These are phyloP conservation scores for Archilochus colubris DNA, from an alignment of 2,113 vertebrate genomes.

Conservation along the genomic window DNA sequence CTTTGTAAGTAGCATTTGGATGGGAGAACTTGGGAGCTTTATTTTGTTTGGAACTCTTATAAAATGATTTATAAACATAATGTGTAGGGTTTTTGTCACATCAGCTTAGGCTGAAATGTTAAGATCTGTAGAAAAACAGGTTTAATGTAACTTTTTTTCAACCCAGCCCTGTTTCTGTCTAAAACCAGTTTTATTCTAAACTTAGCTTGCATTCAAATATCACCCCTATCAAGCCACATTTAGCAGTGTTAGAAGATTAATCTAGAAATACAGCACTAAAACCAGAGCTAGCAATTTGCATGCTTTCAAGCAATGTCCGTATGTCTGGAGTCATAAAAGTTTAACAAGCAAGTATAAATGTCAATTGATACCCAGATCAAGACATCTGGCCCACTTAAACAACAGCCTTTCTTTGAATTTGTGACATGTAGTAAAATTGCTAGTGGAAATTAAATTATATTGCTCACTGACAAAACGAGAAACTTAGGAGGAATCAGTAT, in stretches of 20 bases:
- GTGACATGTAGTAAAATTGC: background rate
- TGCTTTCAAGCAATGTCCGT: constrained; percentile 40
- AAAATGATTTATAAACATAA: background rate
- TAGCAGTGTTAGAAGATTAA: background rate
- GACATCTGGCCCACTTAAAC: background rate
- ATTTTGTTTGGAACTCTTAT: background rate
- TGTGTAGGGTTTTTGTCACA: background rate
- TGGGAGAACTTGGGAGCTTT: background rate
- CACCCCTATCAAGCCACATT: background rate
- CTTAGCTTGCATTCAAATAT: constrained; percentile 1
- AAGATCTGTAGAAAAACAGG: background rate
- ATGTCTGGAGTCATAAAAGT: background rate
- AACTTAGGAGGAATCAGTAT: background rate
- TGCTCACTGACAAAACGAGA: background rate
- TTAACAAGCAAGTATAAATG: constrained; percentile 34
- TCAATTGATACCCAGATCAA: constrained; percentile 8
- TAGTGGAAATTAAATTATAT: background rate
- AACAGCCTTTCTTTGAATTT: constrained; percentile 12
- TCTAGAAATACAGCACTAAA: constrained; percentile 30
- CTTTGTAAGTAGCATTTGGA: background rate
- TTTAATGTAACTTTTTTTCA: background rate
- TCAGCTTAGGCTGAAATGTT: background rate
- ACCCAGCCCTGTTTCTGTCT: background rate
- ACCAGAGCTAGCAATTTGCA: background rate
- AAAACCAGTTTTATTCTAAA: constrained; percentile 18